phyloP scores from a whole-genome alignment of 1,140 invertebrate genomes.

The Drosophila paulistorum region DNA sequence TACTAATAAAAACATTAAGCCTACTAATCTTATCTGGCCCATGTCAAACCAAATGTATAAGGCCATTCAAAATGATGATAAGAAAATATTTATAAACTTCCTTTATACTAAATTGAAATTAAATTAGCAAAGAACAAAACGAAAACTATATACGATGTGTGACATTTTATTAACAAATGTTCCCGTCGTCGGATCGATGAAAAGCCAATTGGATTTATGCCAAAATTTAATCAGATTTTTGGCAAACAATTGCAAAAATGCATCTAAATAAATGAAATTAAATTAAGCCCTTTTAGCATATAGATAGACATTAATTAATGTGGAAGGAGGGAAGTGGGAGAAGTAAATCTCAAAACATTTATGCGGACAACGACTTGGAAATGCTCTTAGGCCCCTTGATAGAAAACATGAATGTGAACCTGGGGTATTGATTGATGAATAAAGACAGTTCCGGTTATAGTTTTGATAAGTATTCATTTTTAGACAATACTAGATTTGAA shows the following conservation, averaged over 20 bases:
- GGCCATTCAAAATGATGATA: constrained; percentile 17
- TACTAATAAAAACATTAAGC: background rate
- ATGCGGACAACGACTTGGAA: background rate
- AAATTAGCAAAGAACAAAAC: background rate
- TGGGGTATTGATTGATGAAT: no score
- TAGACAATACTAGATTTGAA: no score
- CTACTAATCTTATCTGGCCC: constrained; percentile 22
- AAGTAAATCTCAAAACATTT: background rate
- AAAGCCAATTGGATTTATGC: constrained; percentile 57
- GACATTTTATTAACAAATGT: constrained; percentile 31
- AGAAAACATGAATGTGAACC: no score
- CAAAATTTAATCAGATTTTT: constrained; percentile 34
- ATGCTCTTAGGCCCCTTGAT: background rate
- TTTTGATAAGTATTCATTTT: no score
- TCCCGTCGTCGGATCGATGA: constrained; percentile 39
- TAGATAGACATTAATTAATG: constrained; percentile 9
- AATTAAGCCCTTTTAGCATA: constrained; percentile 3
- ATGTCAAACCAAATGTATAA: constrained; percentile 14
- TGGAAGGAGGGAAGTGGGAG: background rate
- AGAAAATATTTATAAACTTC: constrained; percentile 3
- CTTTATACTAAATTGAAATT: background rate
- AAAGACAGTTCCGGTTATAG: no score
- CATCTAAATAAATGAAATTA: constrained; percentile 14
- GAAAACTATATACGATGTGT: background rate
- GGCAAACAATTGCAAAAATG: constrained; percentile 19